Evolutionary conservation across 2,113 vertebrate species (phyloP).

Genomic region (Uria lomvia): DNA sequence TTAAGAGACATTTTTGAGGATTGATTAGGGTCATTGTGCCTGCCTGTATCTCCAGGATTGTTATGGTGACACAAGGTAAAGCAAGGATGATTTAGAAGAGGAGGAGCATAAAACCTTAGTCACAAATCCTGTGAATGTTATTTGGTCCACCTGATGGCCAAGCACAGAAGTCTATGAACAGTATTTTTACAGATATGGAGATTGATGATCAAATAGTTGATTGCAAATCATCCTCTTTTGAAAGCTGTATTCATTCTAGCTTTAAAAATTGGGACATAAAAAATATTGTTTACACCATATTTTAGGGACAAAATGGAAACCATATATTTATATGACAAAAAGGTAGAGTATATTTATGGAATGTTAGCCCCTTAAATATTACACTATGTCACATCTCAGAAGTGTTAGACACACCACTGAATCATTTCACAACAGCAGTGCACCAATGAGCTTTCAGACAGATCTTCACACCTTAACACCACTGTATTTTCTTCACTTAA

Average conservation of each 20-base stretch:
- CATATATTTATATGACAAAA: not conserved
- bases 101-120: not conserved
- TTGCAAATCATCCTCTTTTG: conserved; percentile 21
- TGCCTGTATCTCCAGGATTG: not conserved
- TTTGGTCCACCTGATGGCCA: not conserved
- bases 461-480: not conserved
- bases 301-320: conserved; percentile 7
- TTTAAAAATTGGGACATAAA: not conserved
- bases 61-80: not conserved
- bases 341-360: not conserved
- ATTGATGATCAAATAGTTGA: not conserved
- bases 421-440: not conserved
- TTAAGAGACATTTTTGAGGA: not conserved
- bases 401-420: not conserved
- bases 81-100: not conserved
- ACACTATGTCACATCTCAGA: not conserved
- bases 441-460: not conserved
- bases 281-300: not conserved
- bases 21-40: not conserved
- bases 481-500: not conserved
- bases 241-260: not conserved
- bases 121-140: not conserved
- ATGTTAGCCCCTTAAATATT: not conserved
- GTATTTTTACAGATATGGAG: not conserved
- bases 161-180: not conserved